Evolutionary conservation across 2,888 invertebrate genomes (phyloP), one percentile per base, ranked within the genome.

Genomic region (Salpingus planirostris): DNA sequence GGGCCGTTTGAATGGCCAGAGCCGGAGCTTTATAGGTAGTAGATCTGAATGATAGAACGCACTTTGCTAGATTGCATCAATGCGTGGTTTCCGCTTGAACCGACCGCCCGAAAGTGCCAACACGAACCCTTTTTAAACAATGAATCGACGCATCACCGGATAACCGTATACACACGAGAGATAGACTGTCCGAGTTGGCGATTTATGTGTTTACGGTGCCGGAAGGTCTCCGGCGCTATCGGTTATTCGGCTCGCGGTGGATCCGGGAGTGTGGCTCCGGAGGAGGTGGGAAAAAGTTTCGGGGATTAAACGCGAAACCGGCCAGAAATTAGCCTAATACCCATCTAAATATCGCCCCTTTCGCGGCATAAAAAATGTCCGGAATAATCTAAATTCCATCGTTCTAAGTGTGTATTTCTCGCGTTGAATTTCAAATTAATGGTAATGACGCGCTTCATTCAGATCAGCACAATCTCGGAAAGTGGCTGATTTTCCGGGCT

Each of bases 341-440:
- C 48, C 43, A 46, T 49, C 48, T 49, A 49, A 49, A 49, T 49
- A 49, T 49, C 45, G 48, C 42, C 46, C 45, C 45, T 44, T 44
- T 48, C 45, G 46, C 45, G 40, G 42, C 44, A 44, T n/a, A n/a
- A n/a, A n/a, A n/a, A n/a, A n/a, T n/a, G n/a, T n/a, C n/a, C 48
- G 49, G 49, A 48, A 49, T 49, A 47, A 49, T 43, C 44, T 42
- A 49, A 49, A 50, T 50, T 50, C 47, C 49, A 50, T 50, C 47
- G 46, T 47, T 50, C 47, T 47, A 50, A 26, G 50, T 47, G 46
- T 47, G 46, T 47, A 47, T 47, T 43, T 49, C 47, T 44, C 39
- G 43, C 47, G 48, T 50, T 50, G 50, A 49, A 50, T 47, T 50
- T 50, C 46, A 50, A 46, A 49, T 50, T 49, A 46, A 50, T 49